Evolutionary conservation across 2,888 invertebrate species (phyloP).

Genomic region (Siphonodentalium dalli): DNA sequence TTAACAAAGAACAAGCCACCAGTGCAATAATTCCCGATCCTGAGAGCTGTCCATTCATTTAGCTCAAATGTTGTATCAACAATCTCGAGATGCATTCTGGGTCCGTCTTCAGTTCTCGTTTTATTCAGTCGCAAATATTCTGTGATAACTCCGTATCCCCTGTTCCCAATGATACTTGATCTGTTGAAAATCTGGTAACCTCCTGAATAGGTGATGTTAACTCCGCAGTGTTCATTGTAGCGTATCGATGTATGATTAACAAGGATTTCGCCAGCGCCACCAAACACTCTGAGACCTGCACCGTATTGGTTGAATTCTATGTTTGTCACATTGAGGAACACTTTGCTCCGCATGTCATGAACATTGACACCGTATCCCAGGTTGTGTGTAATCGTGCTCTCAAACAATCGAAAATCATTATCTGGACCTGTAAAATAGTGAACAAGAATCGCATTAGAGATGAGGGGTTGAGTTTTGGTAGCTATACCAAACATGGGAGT

Average conservation of each 20-base stretch:
- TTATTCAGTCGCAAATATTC: conserved; percentile 55
- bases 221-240: conserved; percentile 77
- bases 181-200: conserved; percentile 91
- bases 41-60: conserved; percentile 86
- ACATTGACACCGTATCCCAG: conserved; percentile 93
- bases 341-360: conserved; percentile 86
- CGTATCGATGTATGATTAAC: conserved; percentile 88
- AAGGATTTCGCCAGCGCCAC: conserved; percentile 93
- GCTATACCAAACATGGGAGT: background rate
- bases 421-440: conserved; percentile 39
- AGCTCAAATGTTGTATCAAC: conserved; percentile 86
- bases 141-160: conserved; percentile 72
- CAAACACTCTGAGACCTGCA: conserved; percentile 87
- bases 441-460: too few species aligned
- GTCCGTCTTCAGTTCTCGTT: conserved; percentile 45
- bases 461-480: too few species aligned
- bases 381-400: conserved; percentile 86
- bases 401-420: conserved; percentile 73
- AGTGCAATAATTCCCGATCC: conserved; percentile 89
- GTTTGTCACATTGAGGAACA: conserved; percentile 84
- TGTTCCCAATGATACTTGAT: conserved; percentile 84
- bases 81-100: conserved; percentile 67
- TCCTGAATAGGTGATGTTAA: conserved; percentile 94
- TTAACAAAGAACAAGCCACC: conserved; percentile 75
- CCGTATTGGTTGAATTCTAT: conserved; percentile 83